Percentiles rank a stretch among this genome's conserved stretches.
Conservation (phyloP, 2,888 invertebrate genomes). For the Hartigia nigra region DNA sequence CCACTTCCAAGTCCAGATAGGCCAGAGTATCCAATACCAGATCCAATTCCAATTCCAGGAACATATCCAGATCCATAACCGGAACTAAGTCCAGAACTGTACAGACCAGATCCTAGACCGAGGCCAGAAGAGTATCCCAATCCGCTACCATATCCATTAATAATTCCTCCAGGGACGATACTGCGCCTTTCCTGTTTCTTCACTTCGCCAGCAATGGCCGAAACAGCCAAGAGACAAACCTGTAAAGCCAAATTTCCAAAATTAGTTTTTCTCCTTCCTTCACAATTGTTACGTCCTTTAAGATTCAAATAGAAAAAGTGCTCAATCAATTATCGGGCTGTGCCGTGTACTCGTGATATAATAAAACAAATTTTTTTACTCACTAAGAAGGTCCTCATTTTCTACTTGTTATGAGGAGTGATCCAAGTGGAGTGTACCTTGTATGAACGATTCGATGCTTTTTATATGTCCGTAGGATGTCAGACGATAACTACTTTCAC, state of each 20-base stretch:
- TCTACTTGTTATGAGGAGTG: conserved; percentile 23
- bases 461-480: conserved; percentile 39
- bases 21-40: conserved; percentile 4
- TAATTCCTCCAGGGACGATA: conserved; percentile 8
- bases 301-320: not conserved
- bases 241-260: conserved; percentile 8
- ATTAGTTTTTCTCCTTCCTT: not conserved
- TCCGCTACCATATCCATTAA: conserved; percentile 9
- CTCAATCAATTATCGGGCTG: not conserved
- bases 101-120: not conserved
- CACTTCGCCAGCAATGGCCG: conserved; percentile 25
- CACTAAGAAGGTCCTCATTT: conserved; percentile 46
- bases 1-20: not conserved
- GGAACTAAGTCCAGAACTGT: not conserved
- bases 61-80: conserved; percentile 9
- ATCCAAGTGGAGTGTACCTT: conserved; percentile 36
- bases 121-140: not conserved
- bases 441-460: conserved; percentile 33
- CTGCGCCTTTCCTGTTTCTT: conserved; percentile 33
- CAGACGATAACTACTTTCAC: conserved; percentile 39
- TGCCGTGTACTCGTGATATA: not conserved
- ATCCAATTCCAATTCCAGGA: not conserved
- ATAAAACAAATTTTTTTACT: conserved; percentile 27
- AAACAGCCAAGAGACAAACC: conserved; percentile 35
- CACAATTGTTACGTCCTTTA: not conserved